phyloP scores from a whole-genome alignment of 2,797 vertebrate species.

The Valencia hispanica region DNA sequence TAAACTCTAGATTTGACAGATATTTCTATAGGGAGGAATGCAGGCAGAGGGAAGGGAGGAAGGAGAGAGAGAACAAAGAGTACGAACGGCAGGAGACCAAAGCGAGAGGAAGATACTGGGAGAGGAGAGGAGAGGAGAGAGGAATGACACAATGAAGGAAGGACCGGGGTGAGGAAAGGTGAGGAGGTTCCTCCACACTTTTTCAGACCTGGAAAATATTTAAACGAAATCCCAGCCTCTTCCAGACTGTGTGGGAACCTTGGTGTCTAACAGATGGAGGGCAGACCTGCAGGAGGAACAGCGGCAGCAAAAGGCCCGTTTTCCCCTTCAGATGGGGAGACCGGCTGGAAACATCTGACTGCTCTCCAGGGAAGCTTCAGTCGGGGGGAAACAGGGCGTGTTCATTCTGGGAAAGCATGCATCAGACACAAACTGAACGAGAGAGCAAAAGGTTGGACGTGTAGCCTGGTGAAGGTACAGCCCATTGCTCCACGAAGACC shows the following conservation, averaged over 20 bases:
- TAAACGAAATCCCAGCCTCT: background rate
- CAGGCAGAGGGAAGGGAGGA: background rate
- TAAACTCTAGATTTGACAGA: background rate
- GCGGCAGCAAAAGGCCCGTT: background rate
- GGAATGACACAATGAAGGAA: too few species aligned
- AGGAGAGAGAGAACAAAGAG: background rate
- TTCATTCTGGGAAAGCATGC: constrained; percentile 63
- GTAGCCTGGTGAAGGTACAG: constrained; percentile 41
- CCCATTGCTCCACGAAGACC: constrained; percentile 29
- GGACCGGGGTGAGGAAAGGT: background rate
- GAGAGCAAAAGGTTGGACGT: constrained; percentile 40
- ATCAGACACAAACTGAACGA: constrained; percentile 67
- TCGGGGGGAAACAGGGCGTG: constrained; percentile 37
- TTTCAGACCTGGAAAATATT: background rate
- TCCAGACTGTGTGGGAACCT: background rate
- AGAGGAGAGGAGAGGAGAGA: too few species aligned
- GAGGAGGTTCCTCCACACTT: background rate
- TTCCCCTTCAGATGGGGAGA: constrained; percentile 40
- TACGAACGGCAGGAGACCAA: too few species aligned
- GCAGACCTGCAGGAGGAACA: constrained; percentile 59
- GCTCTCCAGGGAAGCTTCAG: constrained; percentile 49
- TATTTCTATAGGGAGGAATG: background rate
- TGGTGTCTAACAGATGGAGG: constrained; percentile 72
- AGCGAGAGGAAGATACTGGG: background rate
- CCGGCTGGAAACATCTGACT: constrained; percentile 56